Percentiles rank a stretch among this genome's conserved stretches.
phyloP scores from a whole-genome alignment of 1,140 invertebrate genomes.

The Leptoteleia sp. region DNA sequence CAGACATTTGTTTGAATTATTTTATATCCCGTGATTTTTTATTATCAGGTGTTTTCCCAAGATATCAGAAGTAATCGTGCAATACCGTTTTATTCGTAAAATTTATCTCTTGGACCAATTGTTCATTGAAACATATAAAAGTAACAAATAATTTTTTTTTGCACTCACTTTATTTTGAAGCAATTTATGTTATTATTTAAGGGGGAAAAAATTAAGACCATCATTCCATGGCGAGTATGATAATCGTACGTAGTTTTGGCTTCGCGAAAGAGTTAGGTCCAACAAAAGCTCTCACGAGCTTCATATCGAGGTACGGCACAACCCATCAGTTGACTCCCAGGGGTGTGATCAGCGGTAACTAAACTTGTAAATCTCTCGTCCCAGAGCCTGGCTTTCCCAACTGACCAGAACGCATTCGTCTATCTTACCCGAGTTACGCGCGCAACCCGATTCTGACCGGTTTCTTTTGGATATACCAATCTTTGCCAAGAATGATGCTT shows the following conservation, averaged over 20 bases:
- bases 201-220: too few species aligned
- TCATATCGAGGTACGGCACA: conserved; percentile 69
- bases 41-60: conserved; percentile 67
- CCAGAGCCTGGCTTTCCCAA: conserved; percentile 72
- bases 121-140: too few species aligned
- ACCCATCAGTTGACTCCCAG: conserved; percentile 70
- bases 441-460: conserved; percentile 13
- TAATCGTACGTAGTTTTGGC: conserved; percentile 28
- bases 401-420: conserved; percentile 80
- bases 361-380: conserved; percentile 80
- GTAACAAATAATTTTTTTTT: too few species aligned
- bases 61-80: background rate
- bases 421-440: conserved; percentile 70
- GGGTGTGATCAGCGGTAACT: conserved; percentile 79
- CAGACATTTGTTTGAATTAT: conserved; percentile 79
- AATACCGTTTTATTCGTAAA: conserved; percentile 19
- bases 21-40: conserved; percentile 79
- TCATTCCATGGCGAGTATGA: too few species aligned
- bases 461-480: conserved; percentile 39
- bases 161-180: too few species aligned
- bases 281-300: conserved; percentile 61
- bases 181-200: too few species aligned
- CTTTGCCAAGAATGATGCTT: conserved; percentile 35
- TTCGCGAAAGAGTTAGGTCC: conserved; percentile 60
- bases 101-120: conserved; percentile 18